Evolutionary conservation across 2,888 invertebrate genomes (phyloP).

Genomic region (Netelia virgata): DNA sequence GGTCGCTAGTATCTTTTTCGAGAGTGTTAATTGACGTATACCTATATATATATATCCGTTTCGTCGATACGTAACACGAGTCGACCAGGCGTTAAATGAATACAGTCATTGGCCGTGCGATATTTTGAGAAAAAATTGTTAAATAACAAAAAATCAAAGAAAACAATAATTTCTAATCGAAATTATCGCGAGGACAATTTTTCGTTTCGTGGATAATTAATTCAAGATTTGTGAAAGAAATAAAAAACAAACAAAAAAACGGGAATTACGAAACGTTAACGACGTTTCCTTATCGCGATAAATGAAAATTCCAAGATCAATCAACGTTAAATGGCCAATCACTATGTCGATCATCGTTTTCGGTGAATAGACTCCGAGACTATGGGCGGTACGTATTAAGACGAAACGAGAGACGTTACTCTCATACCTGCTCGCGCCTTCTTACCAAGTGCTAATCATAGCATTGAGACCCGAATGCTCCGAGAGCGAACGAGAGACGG

Average conservation of each 20-base stretch:
- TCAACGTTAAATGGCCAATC: neutral
- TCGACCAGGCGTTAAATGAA: no score
- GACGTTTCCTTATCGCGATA: no score
- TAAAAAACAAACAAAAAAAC: no score
- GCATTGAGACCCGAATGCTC: conserved; percentile 80
- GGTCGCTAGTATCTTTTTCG: conserved; percentile 44
- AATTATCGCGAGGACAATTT: no score
- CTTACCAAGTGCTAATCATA: conserved; percentile 82
- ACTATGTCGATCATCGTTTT: neutral
- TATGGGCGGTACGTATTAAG: conserved; percentile 6
- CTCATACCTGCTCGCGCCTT: conserved; percentile 68
- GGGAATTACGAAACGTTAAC: no score
- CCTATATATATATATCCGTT: neutral
- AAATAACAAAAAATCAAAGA: no score
- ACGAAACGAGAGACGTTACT: conserved; percentile 65
- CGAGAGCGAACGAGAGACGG: conserved; percentile 30
- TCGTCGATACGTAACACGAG: no score
- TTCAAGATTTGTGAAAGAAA: no score
- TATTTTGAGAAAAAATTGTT: no score
- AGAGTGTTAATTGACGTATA: conserved; percentile 61
- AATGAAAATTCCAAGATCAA: neutral
- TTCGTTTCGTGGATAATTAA: no score
- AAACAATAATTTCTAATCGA: no score
- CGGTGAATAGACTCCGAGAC: neutral
- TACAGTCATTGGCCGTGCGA: no score